Evolutionary conservation across 1,140 invertebrate genomes (phyloP).

Genomic region (Drosophila sturtevanti): DNA sequence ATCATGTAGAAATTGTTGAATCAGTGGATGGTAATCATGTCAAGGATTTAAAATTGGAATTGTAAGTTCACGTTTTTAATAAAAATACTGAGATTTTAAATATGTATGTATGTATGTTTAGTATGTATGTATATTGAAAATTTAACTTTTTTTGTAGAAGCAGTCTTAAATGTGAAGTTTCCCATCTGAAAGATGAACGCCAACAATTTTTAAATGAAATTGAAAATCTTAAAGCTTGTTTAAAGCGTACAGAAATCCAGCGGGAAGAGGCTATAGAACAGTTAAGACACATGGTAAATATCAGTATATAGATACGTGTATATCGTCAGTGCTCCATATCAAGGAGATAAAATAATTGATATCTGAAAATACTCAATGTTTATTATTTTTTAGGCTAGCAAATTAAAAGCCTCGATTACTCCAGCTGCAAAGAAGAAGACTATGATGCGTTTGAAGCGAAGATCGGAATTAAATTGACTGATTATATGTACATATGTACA

Average conservation of each 20-base stretch:
- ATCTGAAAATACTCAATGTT: background rate
- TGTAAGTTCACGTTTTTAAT: conserved; percentile 22
- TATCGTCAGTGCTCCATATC: no score
- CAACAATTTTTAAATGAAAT: conserved; percentile 38
- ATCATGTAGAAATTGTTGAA: conserved; percentile 35
- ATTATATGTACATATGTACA: background rate
- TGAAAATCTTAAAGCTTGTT: conserved; percentile 11
- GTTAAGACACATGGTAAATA: background rate
- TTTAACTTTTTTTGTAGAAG: conserved; percentile 14
- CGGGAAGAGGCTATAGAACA: background rate
- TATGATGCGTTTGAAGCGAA: background rate
- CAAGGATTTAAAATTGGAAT: conserved; percentile 39
- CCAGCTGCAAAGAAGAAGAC: background rate
- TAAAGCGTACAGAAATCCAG: background rate
- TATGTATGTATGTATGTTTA: background rate
- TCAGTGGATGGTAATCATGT: conserved; percentile 28
- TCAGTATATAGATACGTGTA: background rate
- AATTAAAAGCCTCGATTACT: background rate
- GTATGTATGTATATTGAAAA: no score
- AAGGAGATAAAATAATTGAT: no score
- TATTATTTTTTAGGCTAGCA: background rate
- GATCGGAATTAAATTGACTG: background rate
- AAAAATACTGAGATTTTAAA: background rate
- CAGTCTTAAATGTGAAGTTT: conserved; percentile 33
- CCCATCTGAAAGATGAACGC: conserved; percentile 39